Conservation (phyloP, 1,140 invertebrate species). For the Atopsyche davidsoni region DNA sequence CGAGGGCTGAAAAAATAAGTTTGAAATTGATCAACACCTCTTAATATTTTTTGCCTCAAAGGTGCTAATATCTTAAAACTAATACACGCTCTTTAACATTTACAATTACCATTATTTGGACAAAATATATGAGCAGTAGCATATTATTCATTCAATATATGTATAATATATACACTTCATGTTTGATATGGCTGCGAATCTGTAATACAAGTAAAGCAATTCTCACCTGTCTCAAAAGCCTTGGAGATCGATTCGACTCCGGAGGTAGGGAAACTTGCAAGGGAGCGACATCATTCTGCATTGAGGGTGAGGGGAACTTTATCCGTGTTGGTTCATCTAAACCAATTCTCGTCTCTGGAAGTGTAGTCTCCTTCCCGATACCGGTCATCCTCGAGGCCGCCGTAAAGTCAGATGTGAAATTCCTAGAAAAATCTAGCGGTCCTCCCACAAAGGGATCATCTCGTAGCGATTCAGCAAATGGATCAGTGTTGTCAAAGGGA, state of each 20-base stretch:
- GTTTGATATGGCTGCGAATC: no score
- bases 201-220: slow-evolving; percentile 1
- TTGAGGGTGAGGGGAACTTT: slow-evolving; percentile 18
- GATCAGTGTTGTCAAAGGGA: slow-evolving; percentile 60
- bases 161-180: slow-evolving; percentile 2
- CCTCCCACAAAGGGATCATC: slow-evolving; percentile 55
- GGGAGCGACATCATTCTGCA: slow-evolving; percentile 34
- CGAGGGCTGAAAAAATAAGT: slow-evolving; percentile 20
- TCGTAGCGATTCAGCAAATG: slow-evolving; percentile 52
- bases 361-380: slow-evolving; percentile 18
- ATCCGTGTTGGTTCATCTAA: slow-evolving; percentile 19
- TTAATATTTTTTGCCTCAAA: no score
- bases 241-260: slow-evolving; percentile 47
- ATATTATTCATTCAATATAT: slow-evolving; percentile 5
- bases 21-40: no score
- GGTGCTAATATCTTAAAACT: no score
- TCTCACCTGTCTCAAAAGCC: slow-evolving; percentile 41
- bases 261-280: slow-evolving; percentile 62
- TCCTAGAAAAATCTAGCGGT: slow-evolving; percentile 18
- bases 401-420: slow-evolving; percentile 17
- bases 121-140: no score
- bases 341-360: slow-evolving; percentile 16
- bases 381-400: slow-evolving; percentile 12
- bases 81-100: no score
- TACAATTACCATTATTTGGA: no score